Evolutionary conservation across 2,888 invertebrate genomes (phyloP).

Genomic region (Volucella zonaria): DNA sequence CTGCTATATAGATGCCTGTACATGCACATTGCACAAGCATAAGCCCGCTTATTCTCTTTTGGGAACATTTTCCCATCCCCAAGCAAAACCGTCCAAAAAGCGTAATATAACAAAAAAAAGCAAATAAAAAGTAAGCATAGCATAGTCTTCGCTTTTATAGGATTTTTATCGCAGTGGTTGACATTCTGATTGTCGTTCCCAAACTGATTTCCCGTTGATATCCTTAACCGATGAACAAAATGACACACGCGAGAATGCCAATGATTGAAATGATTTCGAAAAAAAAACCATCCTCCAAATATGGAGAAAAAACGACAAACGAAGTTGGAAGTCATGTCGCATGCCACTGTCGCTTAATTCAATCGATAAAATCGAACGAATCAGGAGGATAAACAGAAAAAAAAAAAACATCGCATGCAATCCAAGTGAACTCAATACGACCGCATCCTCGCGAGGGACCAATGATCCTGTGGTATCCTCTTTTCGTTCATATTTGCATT

Average conservation of each 20-base stretch:
- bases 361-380: conserved; percentile 51
- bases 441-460: conserved; percentile 67
- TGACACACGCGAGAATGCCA: conserved; percentile 51
- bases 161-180: conserved; percentile 51
- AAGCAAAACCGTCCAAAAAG: too few species aligned
- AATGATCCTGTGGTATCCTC: conserved; percentile 58
- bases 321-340: conserved; percentile 51
- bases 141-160: conserved; percentile 19
- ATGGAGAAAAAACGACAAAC: neutral
- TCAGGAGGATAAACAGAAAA: neutral
- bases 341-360: conserved; percentile 59
- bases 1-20: neutral
- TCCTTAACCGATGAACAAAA: conserved; percentile 71
- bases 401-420: conserved; percentile 35
- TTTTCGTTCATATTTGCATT: conserved; percentile 59
- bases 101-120: neutral
- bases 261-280: conserved; percentile 62
- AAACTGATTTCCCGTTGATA: conserved; percentile 73
- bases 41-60: conserved; percentile 6
- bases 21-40: neutral
- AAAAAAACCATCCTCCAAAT: neutral
- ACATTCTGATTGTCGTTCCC: conserved; percentile 70
- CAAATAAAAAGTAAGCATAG: neutral
- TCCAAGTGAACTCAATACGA: conserved; percentile 62
- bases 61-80: neutral